Evolutionary conservation across 2,888 invertebrate genomes (phyloP).

Genomic region (Troglohyphantes excavatus): DNA sequence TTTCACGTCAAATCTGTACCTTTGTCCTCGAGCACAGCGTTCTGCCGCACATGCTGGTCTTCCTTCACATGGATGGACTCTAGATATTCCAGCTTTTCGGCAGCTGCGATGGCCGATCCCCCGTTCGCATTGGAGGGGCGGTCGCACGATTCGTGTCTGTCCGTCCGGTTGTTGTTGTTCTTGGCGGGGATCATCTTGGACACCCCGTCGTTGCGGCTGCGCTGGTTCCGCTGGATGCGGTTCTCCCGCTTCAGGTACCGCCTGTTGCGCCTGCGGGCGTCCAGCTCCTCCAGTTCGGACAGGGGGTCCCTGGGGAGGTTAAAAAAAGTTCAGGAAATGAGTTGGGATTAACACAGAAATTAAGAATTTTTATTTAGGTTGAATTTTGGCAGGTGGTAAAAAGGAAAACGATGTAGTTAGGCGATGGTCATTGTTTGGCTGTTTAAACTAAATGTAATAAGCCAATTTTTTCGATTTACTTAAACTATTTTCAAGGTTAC

Average conservation of each 20-base stretch:
- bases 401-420: too few species aligned
- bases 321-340: too few species aligned
- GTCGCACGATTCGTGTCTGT: neutral
- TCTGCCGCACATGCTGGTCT: neutral
- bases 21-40: neutral
- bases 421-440: too few species aligned
- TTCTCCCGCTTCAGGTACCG: slow-evolving; percentile 71
- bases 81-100: slow-evolving; percentile 61
- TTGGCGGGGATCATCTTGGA: slow-evolving; percentile 77
- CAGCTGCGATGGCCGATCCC: slow-evolving; percentile 12
- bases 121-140: neutral
- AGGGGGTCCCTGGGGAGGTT: slow-evolving; percentile 22
- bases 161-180: neutral
- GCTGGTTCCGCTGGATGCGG: slow-evolving; percentile 71
- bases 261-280: slow-evolving; percentile 47
- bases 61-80: slow-evolving; percentile 56
- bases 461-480: too few species aligned
- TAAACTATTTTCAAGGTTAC: too few species aligned
- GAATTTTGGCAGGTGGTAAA: too few species aligned
- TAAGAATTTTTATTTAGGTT: too few species aligned
- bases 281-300: slow-evolving; percentile 39
- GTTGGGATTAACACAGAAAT: too few species aligned
- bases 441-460: too few species aligned
- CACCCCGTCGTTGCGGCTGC: slow-evolving; percentile 77
- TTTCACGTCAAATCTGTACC: too few species aligned